Evolutionary conservation across 2,888 invertebrate genomes (phyloP), one percentile per base, ranked within the genome.

Genomic region (Synanthedon andrenaeformis): DNA sequence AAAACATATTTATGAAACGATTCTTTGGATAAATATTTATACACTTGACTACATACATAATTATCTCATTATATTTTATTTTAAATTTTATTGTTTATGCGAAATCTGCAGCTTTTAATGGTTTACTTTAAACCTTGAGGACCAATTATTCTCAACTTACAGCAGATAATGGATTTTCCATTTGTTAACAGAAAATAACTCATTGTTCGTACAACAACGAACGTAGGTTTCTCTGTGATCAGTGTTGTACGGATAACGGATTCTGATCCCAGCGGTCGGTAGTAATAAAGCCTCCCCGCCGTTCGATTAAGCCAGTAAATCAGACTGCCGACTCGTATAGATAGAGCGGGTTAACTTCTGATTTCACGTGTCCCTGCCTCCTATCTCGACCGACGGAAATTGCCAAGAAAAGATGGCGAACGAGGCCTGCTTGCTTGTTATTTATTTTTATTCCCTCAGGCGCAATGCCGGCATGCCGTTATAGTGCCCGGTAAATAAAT

Each of bases 231-330:
- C 14, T 14, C 45, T 45, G n/a, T n/a, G n/a, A 45, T 3, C n/a
- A n/a, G n/a, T 45, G 4, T 13, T 13, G 45, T 13, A 45, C 51
- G 55, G 56, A 56, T 53, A 55, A 55, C 64, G 68, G 65, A 67
- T 72, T 69, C 61, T 59, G 61, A 61, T 63, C 68, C 69, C 66
- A 61, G 60, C 62, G 66, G 72, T 66, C 65, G 61, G 63, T 60
- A 59, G 68, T 72, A 76, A 77, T 79, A 79, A 74, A 76, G 72
- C 70, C 63, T 69, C 63, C 63, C 67, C 66, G 65, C 60, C 62
- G 68, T 78, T 76, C 81, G 78, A 80, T 82, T 78, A 79, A 76
- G 69, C 68, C 69, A 72, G 74, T 80, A 80, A 81, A 81, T 80
- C 82, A 80, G 74, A 65, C 72, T 74, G 77, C 75, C 75, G 72